Percentiles rank a stretch among this genome's conserved stretches.
These are phyloP conservation scores for Cephonodes hylas DNA, from an alignment of 2,888 invertebrate species.

Conservation along the genomic window DNA sequence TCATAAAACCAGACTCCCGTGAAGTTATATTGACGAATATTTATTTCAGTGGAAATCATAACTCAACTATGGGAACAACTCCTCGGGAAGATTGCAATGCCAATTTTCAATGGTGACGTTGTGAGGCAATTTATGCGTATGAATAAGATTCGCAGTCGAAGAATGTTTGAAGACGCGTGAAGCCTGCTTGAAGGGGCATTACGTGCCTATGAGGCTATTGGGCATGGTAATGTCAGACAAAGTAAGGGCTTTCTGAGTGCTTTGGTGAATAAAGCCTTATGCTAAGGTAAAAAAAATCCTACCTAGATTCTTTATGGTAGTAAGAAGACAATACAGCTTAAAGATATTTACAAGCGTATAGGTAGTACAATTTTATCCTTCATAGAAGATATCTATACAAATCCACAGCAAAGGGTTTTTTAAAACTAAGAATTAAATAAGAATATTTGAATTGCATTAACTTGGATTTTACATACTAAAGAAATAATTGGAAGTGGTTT, in stretches of 20 bases:
- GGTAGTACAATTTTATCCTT: too few species aligned
- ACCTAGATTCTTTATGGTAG: too few species aligned
- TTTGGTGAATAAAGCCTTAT: too few species aligned
- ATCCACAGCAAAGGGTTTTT: too few species aligned
- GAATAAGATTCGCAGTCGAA: background rate
- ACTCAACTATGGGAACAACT: slow-evolving; percentile 28
- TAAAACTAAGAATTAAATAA: too few species aligned
- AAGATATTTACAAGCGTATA: too few species aligned
- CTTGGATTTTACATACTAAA: too few species aligned
- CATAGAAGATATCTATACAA: too few species aligned
- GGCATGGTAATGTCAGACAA: background rate
- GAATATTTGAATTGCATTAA: too few species aligned
- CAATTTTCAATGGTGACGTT: slow-evolving; percentile 35
- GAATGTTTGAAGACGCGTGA: background rate
- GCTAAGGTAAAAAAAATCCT: background rate
- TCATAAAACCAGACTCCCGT: background rate
- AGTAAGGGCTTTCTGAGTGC: too few species aligned
- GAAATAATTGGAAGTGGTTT: too few species aligned
- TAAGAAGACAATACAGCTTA: too few species aligned
- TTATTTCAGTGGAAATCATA: slow-evolving; percentile 7
- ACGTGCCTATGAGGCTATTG: background rate
- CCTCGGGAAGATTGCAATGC: slow-evolving; percentile 38
- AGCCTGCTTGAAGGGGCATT: background rate
- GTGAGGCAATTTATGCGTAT: slow-evolving; percentile 37
- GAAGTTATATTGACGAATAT: background rate